phyloP scores from a whole-genome alignment of 2,797 vertebrate species.

The Pangasius krempfi region DNA sequence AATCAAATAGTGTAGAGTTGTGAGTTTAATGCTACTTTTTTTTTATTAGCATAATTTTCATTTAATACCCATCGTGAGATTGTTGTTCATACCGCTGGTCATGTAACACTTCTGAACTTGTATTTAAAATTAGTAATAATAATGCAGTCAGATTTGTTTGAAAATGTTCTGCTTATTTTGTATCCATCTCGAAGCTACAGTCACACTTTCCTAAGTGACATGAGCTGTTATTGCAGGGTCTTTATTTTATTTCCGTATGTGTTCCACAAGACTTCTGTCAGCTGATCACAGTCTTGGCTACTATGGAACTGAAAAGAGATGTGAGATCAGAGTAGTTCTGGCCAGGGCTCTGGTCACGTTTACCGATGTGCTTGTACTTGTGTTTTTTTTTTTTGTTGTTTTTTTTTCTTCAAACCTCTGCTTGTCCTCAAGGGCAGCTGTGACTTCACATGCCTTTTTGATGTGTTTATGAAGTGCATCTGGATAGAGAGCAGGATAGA shows the following conservation, averaged over 20 bases:
- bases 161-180: conserved; percentile 2
- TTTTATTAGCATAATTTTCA: background rate
- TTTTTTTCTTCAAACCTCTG: background rate
- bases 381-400: background rate
- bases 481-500: conserved; percentile 13
- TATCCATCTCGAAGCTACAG: conserved; percentile 3
- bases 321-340: conserved; percentile 24
- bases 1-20: background rate
- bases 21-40: background rate
- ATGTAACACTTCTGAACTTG: background rate
- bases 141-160: background rate
- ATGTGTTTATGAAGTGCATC: conserved; percentile 29
- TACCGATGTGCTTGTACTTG: background rate
- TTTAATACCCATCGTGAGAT: background rate
- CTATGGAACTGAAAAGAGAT: conserved; percentile 15
- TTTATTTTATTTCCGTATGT: conserved; percentile 29
- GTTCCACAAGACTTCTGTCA: conserved; percentile 34
- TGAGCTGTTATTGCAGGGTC: conserved; percentile 37
- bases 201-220: conserved; percentile 54
- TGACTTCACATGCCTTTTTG: conserved; percentile 16
- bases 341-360: background rate
- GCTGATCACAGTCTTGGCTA: conserved; percentile 39
- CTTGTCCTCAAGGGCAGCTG: conserved; percentile 13
- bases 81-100: background rate
- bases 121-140: background rate